Percentiles rank a stretch among this genome's conserved stretches.
These are phyloP conservation scores for Lasioglossum vierecki DNA, from an alignment of 2,888 invertebrate genomes.

Conservation along the genomic window DNA sequence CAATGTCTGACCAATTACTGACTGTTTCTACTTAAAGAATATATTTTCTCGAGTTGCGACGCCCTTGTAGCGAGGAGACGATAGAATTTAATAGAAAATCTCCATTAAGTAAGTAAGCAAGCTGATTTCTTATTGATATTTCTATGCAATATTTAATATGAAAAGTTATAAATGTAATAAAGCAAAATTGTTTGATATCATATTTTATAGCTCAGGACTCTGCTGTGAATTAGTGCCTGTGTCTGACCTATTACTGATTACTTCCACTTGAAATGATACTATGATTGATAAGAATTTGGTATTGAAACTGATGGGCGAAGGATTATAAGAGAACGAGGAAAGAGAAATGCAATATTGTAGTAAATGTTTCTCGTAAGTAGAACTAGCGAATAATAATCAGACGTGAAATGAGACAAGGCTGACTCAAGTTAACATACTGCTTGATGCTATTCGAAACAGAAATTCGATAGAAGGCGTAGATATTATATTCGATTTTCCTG, in stretches of 20 bases:
- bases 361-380: background rate
- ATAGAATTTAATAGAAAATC: background rate
- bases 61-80: too few relatives aligned
- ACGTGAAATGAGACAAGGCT: background rate
- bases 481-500: background rate
- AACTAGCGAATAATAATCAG: background rate
- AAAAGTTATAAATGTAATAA: background rate
- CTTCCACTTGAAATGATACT: background rate
- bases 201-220: too few relatives aligned
- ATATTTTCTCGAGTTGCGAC: too few relatives aligned
- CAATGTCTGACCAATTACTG: too few relatives aligned
- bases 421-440: background rate
- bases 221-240: background rate
- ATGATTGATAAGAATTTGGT: background rate
- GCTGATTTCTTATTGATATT: too few relatives aligned
- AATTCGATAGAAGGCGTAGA: background rate
- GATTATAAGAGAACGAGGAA: background rate
- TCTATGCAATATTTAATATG: too few relatives aligned
- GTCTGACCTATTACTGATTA: background rate
- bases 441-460: background rate
- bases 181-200: background rate
- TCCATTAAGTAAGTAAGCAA: background rate
- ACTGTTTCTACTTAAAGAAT: too few relatives aligned
- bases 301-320: background rate
- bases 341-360: too few relatives aligned